These are phyloP conservation scores for Drosophila yooni DNA, from an alignment of 2,888 invertebrate species.

Conservation along the genomic window DNA sequence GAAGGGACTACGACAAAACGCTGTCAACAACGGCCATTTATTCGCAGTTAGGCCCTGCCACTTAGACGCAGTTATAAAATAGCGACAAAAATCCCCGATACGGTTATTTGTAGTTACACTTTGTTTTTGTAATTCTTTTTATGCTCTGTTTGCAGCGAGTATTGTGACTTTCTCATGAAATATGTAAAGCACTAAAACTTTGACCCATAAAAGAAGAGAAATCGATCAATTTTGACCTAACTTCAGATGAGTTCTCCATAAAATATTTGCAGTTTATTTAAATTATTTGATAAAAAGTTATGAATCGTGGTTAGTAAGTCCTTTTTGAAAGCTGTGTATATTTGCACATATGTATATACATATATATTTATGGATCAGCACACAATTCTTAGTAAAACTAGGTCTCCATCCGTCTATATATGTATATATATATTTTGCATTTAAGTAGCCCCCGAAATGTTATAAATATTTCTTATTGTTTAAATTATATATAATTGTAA, in stretches of 20 bases:
- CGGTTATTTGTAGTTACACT: slow-evolving; percentile 22
- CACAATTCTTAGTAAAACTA: not conserved
- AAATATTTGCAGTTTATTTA: not conserved
- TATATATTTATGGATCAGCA: not conserved
- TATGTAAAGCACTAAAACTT: not conserved
- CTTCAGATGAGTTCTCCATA: not conserved
- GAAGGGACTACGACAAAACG: slow-evolving; percentile 56
- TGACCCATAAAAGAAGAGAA: not conserved
- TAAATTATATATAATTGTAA: too few species aligned
- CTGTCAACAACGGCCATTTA: slow-evolving; percentile 52
- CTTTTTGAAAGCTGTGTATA: not conserved
- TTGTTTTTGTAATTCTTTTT: slow-evolving; percentile 10
- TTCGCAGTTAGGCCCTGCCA: slow-evolving; percentile 53
- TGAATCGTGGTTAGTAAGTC: not conserved
- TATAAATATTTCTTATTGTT: too few species aligned
- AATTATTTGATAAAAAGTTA: not conserved
- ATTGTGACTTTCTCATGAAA: not conserved
- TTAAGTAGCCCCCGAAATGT: too few species aligned
- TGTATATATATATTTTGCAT: not conserved
- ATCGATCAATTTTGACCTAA: not conserved
- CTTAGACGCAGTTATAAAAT: slow-evolving; percentile 62
- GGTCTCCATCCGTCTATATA: not conserved
- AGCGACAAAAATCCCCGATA: slow-evolving; percentile 55
- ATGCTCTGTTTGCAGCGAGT: slow-evolving; percentile 35
- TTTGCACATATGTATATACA: not conserved